phyloP scores from a whole-genome alignment of 2,888 invertebrate species.

The Phyllotreta cruciferae region DNA sequence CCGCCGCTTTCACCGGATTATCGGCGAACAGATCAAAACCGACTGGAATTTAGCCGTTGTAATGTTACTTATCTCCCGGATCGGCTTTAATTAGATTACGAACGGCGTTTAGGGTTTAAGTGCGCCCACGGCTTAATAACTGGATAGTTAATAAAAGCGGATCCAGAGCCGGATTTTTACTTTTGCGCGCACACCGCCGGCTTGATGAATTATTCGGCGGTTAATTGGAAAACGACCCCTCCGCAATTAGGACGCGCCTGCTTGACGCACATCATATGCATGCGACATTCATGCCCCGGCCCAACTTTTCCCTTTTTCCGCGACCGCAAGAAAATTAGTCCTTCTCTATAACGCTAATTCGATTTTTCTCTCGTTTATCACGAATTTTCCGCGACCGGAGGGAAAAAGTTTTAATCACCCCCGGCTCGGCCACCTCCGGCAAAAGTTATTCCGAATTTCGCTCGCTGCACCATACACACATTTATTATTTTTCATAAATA shows the following conservation, averaged over 20 bases:
- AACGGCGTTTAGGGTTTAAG: slow-evolving; percentile 12
- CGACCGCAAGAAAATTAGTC: slow-evolving; percentile 46
- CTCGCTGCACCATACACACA: too few relatives aligned
- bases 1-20: slow-evolving; percentile 59
- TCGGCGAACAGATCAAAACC: slow-evolving; percentile 59
- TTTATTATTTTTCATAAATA: too few relatives aligned
- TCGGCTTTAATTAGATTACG: slow-evolving; percentile 25
- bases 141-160: background rate
- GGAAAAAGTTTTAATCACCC: slow-evolving; percentile 12
- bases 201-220: too few relatives aligned
- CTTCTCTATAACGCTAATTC: slow-evolving; percentile 46
- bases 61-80: slow-evolving; percentile 48
- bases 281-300: slow-evolving; percentile 35
- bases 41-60: slow-evolving; percentile 55
- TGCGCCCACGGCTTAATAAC: slow-evolving; percentile 13
- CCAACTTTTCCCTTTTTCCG: slow-evolving; percentile 40
- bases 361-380: slow-evolving; percentile 48
- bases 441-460: too few relatives aligned
- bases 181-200: too few relatives aligned
- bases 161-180: background rate
- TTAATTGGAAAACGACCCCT: too few relatives aligned
- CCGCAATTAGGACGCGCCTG: too few relatives aligned
- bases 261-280: slow-evolving; percentile 2
- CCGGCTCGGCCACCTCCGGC: too few relatives aligned
- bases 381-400: slow-evolving; percentile 24